These are phyloP conservation scores for Serranus cabrilla DNA, from an alignment of 2,797 vertebrate species.

Conservation along the genomic window DNA sequence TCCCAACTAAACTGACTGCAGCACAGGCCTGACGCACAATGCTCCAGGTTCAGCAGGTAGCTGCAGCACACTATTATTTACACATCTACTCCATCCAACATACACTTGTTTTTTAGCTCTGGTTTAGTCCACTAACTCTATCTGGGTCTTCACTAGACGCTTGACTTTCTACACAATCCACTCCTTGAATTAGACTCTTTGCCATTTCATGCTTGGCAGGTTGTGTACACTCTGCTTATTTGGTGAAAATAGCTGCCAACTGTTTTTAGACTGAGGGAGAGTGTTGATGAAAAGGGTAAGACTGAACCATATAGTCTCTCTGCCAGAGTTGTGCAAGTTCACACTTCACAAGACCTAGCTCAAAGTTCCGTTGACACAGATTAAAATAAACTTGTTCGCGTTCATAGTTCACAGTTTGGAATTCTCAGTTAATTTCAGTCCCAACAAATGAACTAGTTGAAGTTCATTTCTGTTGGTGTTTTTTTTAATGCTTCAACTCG, in stretches of 20 bases:
- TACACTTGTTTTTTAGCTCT: background rate
- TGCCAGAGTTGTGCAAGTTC: no score
- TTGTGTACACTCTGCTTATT: background rate
- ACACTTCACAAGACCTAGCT: no score
- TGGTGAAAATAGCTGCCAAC: background rate
- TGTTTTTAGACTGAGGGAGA: background rate
- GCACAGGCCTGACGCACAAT: background rate
- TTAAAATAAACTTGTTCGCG: no score
- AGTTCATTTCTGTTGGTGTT: no score
- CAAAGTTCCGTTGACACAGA: no score
- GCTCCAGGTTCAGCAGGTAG: background rate
- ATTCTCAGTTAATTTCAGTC: no score
- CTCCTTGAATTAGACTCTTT: constrained; percentile 9
- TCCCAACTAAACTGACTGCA: constrained; percentile 2
- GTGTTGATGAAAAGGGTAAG: background rate
- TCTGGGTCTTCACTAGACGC: background rate
- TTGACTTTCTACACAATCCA: constrained; percentile 3
- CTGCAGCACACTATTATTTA: background rate
- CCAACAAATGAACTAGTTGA: no score
- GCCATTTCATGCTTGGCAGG: background rate
- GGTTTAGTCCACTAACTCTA: background rate
- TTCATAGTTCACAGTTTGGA: no score
- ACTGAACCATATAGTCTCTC: background rate
- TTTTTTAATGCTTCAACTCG: no score
- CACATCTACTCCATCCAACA: background rate